These are phyloP conservation scores for Staurois parvus DNA, from an alignment of 2,797 vertebrate genomes.

Conservation along the genomic window DNA sequence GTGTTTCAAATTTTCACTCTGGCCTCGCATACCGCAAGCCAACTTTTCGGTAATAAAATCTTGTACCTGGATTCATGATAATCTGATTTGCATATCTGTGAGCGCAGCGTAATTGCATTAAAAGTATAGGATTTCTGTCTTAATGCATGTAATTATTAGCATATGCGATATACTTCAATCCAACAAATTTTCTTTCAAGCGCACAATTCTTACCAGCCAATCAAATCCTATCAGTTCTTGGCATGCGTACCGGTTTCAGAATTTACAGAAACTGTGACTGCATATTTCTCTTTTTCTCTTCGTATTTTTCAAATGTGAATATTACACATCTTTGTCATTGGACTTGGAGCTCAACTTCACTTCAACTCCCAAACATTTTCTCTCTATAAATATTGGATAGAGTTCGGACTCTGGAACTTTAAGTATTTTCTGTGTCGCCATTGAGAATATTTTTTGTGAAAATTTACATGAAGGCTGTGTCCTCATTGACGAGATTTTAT, in stretches of 20 bases:
- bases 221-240: neutral
- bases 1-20: conserved; percentile 36
- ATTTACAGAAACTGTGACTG: neutral
- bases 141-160: conserved; percentile 50
- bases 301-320: neutral
- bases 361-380: neutral
- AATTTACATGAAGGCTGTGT: no score
- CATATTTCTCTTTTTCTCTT: neutral
- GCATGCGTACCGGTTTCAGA: neutral
- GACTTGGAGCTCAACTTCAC: neutral
- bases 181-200: conserved; percentile 35
- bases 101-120: conserved; percentile 43
- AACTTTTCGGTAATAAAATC: conserved; percentile 25
- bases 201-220: neutral
- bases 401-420: no score
- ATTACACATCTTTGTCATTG: neutral
- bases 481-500: no score
- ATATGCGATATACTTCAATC: conserved; percentile 33
- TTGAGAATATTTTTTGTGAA: no score
- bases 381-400: no score
- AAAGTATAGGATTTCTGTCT: conserved; percentile 39
- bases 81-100: conserved; percentile 53
- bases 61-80: conserved; percentile 29
- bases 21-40: conserved; percentile 8
- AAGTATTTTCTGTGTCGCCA: no score